Base-by-base conservation (phyloP, 2,888 invertebrate genomes). In the Uropetala carovei region DNA sequence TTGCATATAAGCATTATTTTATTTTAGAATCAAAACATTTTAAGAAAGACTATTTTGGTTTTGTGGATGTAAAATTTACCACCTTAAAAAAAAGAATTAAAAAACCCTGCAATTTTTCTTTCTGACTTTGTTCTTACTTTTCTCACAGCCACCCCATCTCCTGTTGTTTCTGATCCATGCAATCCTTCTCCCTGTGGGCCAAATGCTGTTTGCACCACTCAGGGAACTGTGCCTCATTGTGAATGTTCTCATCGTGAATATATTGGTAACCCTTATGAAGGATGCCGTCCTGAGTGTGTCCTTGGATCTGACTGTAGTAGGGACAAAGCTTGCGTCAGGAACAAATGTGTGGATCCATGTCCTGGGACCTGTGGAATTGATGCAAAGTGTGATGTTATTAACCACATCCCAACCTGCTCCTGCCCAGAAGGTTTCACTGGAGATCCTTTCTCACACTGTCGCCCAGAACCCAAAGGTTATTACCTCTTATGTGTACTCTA, bases 341-440 rank as follows among this genome's bases (percentile, higher is more conserved):
- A 97, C 94, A 97, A 97, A 95, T 98, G 98, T 94, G 96, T 96
- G 93, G 97, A 98, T 95, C 98, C 98, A 3, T 98, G 98, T 94
- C 97, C 97, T 0, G 97, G 97, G 75, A 96, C 96, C 11, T 98
- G 98, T 94, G 98, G 97, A 22, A 95, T 96, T 93, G 97, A 97
- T 94, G 97, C 98, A 5, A 95, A 96, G 93, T 98, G 98, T 94
- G 94, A 93, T 64, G 97, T 98, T 14, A 96, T 97, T 60, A 97
- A 97, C 94, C 98, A 98, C 94, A 96, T 97, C 93, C 97, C 98
- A n/a, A 96, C 96, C 93, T 98, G 98, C 94, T 96, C 96, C 92
- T 98, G 98, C 94, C 93, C 93, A 7, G 93, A 92, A 57, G 95
- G 96, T 92, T 96, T 95, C 94, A 96, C 96, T 81, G 97, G 97